A percentile compares a stretch with the other conserved stretches of the same genome.
These are phyloP conservation scores for human DNA, from an alignment of 2,113 vertebrate genomes.

Conservation along the genomic window GRCh38 chr2:164081501-164082000, in stretches of 20 bases:
- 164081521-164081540: neutral
- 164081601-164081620: neutral
- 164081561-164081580: neutral
- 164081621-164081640: neutral
- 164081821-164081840: neutral
- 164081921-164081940: neutral
- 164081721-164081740: neutral
- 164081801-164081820: neutral
- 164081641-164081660: neutral
- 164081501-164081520: neutral
- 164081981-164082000: neutral
- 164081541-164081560: neutral
- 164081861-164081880: constrained; percentile 20
- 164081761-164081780: neutral
- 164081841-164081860: neutral
- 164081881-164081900: neutral
- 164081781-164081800: neutral
- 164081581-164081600: neutral
- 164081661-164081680: neutral
- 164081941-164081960: neutral
- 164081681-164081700: neutral
- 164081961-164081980: neutral
- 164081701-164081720: neutral
- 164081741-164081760: neutral
- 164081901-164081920: neutral